Evolutionary conservation across 1,140 invertebrate species (phyloP).

Genomic region (Zophobas atratus): DNA sequence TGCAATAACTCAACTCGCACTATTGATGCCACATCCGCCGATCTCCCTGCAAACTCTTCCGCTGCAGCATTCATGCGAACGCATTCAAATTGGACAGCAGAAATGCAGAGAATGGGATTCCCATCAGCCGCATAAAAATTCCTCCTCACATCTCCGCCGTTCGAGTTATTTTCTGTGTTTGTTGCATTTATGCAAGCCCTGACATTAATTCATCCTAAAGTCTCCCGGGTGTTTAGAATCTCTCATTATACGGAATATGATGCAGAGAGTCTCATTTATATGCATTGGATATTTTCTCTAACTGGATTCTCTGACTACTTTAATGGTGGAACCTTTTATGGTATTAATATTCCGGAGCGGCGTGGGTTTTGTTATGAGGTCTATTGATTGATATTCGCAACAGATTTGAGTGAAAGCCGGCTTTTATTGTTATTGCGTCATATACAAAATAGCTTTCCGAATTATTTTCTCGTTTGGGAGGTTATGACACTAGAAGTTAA

Average conservation of each 20-base stretch:
- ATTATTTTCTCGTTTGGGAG: slow-evolving; percentile 24
- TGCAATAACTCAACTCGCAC: not conserved
- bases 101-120: not conserved
- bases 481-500: too few relatives aligned
- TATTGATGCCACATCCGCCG: not conserved
- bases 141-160: slow-evolving; percentile 7
- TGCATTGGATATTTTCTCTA: slow-evolving; percentile 57
- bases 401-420: slow-evolving; percentile 40
- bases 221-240: slow-evolving; percentile 37
- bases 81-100: slow-evolving; percentile 25
- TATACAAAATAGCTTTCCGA: slow-evolving; percentile 41
- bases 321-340: slow-evolving; percentile 54
- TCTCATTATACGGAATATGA: slow-evolving; percentile 44
- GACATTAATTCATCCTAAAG: slow-evolving; percentile 39
- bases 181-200: slow-evolving; percentile 35
- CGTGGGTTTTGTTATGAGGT: slow-evolving; percentile 48
- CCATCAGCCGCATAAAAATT: slow-evolving; percentile 25
- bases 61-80: not conserved
- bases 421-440: slow-evolving; percentile 45
- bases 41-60: not conserved
- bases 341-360: slow-evolving; percentile 57
- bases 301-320: slow-evolving; percentile 51
- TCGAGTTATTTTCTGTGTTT: slow-evolving; percentile 29
- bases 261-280: slow-evolving; percentile 53
- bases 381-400: slow-evolving; percentile 53